Evolutionary conservation across 2,113 vertebrate genomes (phyloP).

Genomic region (Forbesichthys agassizii): DNA sequence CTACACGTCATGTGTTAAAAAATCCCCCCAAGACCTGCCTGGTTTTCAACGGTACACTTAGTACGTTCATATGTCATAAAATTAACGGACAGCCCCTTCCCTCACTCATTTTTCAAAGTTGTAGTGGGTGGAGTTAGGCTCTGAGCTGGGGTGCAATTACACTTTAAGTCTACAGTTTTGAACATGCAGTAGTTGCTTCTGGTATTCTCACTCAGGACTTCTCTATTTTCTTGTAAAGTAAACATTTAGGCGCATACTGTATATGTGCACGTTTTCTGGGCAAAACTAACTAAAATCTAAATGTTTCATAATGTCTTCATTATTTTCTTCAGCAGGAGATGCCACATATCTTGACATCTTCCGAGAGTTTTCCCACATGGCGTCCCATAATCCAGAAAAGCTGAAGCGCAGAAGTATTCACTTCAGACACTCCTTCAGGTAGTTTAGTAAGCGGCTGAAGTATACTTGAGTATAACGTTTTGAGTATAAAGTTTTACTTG

Average conservation of each 20-base stretch:
- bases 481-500: neutral
- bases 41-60: too few relatives aligned
- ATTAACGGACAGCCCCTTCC: too few relatives aligned
- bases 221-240: neutral
- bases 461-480: neutral
- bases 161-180: conserved; percentile 40
- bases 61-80: too few relatives aligned
- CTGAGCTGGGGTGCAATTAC: too few relatives aligned
- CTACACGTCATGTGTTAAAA: too few relatives aligned
- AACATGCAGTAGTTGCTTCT: too few relatives aligned
- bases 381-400: conserved; percentile 86
- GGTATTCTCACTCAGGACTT: neutral
- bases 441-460: conserved; percentile 18
- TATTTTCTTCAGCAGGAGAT: conserved; percentile 76
- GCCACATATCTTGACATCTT: conserved; percentile 88
- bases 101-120: too few relatives aligned
- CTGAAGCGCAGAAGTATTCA: conserved; percentile 83
- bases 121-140: too few relatives aligned
- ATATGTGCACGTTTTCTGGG: too few relatives aligned
- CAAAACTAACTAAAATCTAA: neutral
- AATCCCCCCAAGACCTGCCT: too few relatives aligned
- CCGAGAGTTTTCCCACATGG: conserved; percentile 89
- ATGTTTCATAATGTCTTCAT: neutral
- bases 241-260: too few relatives aligned
- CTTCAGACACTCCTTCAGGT: conserved; percentile 84